Evolutionary conservation across 2,113 vertebrate genomes (phyloP).

Genomic region (Agapornis roseicollis): DNA sequence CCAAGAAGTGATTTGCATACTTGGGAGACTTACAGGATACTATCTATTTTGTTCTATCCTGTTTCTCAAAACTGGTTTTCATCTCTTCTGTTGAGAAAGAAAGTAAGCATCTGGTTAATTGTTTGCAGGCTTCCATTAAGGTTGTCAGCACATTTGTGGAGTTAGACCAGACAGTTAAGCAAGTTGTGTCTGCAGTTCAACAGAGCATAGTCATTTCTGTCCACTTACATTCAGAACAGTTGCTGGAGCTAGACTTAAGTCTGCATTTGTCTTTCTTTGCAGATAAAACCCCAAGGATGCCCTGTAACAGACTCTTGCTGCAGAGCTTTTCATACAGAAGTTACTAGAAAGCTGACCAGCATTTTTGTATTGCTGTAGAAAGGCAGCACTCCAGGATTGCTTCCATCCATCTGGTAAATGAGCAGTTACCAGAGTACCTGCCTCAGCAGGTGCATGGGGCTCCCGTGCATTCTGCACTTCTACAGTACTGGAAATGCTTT

Average conservation of each 20-base stretch:
- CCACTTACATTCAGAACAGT: not conserved
- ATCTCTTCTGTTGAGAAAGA: not conserved
- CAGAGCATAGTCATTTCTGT: not conserved
- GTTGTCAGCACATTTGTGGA: not conserved
- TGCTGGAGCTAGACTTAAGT: not conserved
- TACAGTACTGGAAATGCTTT: fast-evolving
- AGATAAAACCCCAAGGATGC: not conserved
- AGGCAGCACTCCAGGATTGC: not conserved
- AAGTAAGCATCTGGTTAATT: not conserved
- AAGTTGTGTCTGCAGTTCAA: not conserved
- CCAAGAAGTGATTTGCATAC: not conserved
- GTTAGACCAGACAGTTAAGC: not conserved
- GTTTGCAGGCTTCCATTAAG: not conserved
- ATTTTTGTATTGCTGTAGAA: not conserved
- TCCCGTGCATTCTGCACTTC: not conserved
- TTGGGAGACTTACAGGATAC: not conserved
- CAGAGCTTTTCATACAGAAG: not conserved
- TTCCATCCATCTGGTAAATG: not conserved
- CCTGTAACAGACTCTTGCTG: not conserved
- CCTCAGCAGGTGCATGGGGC: not conserved
- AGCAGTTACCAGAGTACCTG: not conserved
- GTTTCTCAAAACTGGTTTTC: not conserved
- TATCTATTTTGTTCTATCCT: not conserved
- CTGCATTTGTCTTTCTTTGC: not conserved
- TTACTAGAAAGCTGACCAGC: not conserved